Conservation (phyloP, 2,797 vertebrate genomes). For the Sebastes itinus region DNA sequence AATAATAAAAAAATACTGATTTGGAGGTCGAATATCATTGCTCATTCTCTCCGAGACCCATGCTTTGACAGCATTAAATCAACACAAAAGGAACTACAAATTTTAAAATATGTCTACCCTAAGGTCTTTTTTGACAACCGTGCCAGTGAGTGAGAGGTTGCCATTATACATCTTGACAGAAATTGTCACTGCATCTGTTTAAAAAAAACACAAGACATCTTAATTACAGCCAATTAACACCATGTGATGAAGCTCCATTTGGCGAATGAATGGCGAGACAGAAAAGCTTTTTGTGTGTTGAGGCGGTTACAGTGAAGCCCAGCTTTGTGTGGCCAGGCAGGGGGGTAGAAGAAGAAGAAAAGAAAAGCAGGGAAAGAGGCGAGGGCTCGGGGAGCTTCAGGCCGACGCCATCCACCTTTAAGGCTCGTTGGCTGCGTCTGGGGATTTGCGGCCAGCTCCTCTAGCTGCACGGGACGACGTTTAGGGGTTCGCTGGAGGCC, state of each 20-base stretch:
- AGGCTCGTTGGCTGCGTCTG: constrained; percentile 43
- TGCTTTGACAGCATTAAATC: constrained; percentile 8
- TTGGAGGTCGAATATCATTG: no score
- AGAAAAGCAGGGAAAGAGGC: constrained; percentile 11
- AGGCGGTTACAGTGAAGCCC: constrained; percentile 49
- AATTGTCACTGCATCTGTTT: constrained; percentile 53
- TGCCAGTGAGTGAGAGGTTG: constrained; percentile 15
- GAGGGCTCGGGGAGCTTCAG: constrained; percentile 5
- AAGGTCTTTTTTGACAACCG: constrained; percentile 17
- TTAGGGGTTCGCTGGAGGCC: constrained; percentile 56
- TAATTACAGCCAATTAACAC: constrained; percentile 72
- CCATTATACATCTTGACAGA: constrained; percentile 29
- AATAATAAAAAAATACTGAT: no score
- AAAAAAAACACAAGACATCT: constrained; percentile 53
- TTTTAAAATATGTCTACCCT: constrained; percentile 3
- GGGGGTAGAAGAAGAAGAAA: constrained; percentile 35
- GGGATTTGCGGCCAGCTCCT: constrained; percentile 56
- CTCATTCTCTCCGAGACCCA: background rate
- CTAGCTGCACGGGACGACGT: constrained; percentile 35
- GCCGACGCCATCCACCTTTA: constrained; percentile 53
- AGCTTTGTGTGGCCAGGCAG: constrained; percentile 57
- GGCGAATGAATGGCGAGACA: constrained; percentile 47
- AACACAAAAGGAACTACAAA: background rate
- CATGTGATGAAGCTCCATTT: constrained; percentile 66
- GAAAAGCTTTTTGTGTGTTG: constrained; percentile 48